Conservation (phyloP, 2,113 vertebrate species). For the Chamaetylas fuelleborni region DNA sequence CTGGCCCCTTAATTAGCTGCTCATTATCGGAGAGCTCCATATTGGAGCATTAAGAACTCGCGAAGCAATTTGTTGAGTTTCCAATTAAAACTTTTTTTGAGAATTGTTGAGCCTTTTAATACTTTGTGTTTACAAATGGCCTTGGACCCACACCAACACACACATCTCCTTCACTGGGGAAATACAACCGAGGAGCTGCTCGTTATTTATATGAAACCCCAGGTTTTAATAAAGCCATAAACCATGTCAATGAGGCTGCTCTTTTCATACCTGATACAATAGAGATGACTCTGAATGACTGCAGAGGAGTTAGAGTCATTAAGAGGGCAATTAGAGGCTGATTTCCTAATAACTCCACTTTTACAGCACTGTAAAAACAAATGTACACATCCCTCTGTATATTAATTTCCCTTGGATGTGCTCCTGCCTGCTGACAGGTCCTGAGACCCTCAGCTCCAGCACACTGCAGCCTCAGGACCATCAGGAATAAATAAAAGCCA, state of each 20-base stretch:
- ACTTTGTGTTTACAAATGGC: conserved; percentile 9
- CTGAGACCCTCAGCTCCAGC: neutral
- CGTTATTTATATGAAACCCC: neutral
- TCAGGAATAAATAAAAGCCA: neutral
- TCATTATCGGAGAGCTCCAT: neutral
- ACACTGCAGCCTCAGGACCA: neutral
- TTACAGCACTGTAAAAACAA: neutral
- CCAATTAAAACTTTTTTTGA: conserved; percentile 19
- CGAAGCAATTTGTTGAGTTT: neutral
- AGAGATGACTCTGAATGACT: neutral
- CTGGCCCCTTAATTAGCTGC: conserved; percentile 32
- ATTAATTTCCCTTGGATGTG: neutral
- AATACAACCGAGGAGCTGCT: neutral
- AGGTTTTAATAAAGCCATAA: neutral
- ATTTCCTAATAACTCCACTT: neutral
- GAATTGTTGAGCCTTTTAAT: neutral
- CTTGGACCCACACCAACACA: neutral
- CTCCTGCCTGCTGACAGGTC: neutral
- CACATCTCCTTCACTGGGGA: neutral
- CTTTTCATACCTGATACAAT: neutral
- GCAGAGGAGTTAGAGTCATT: neutral
- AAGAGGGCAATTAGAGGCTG: neutral
- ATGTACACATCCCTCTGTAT: neutral
- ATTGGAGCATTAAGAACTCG: neutral
- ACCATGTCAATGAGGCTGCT: neutral